Percentiles rank a stretch among this genome's conserved stretches.
phyloP scores from a whole-genome alignment of 2,888 invertebrate species.

The Eueremaeus valkanovi region DNA sequence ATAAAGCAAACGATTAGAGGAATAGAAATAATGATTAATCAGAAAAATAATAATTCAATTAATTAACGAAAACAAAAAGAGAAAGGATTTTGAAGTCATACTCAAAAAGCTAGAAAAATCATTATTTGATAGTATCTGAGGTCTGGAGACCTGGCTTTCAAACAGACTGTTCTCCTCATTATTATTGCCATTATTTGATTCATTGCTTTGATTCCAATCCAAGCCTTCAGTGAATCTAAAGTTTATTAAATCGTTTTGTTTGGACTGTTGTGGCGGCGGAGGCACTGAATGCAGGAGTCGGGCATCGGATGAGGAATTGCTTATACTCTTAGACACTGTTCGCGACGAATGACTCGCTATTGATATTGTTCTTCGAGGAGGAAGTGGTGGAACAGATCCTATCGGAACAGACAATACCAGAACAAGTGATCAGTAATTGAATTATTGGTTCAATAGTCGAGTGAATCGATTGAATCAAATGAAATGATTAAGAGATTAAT shows the following conservation, averaged over 20 bases:
- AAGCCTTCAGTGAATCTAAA: not conserved
- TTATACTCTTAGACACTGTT: not conserved
- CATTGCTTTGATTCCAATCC: not conserved
- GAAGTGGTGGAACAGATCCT: slow-evolving; percentile 30
- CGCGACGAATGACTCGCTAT: not conserved
- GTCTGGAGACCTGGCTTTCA: slow-evolving; percentile 9
- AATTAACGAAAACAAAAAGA: not conserved
- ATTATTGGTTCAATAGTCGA: no score
- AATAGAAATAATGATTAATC: not conserved
- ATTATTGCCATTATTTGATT: not conserved
- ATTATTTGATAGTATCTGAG: not conserved
- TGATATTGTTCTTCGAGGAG: slow-evolving; percentile 19
- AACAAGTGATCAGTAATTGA: no score
- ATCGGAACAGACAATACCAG: not conserved
- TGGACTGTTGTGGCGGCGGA: slow-evolving; percentile 8
- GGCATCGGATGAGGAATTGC: not conserved
- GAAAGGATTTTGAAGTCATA: not conserved
- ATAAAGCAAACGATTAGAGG: no score
- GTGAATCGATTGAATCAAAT: not conserved
- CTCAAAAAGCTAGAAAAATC: not conserved
- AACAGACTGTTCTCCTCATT: not conserved
- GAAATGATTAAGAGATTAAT: no score
- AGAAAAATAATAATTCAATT: not conserved
- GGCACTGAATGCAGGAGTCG: slow-evolving; percentile 5
- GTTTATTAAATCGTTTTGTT: slow-evolving; percentile 19